phyloP scores from a whole-genome alignment of 2,113 vertebrate genomes.

The Cricetomys ansorgei region DNA sequence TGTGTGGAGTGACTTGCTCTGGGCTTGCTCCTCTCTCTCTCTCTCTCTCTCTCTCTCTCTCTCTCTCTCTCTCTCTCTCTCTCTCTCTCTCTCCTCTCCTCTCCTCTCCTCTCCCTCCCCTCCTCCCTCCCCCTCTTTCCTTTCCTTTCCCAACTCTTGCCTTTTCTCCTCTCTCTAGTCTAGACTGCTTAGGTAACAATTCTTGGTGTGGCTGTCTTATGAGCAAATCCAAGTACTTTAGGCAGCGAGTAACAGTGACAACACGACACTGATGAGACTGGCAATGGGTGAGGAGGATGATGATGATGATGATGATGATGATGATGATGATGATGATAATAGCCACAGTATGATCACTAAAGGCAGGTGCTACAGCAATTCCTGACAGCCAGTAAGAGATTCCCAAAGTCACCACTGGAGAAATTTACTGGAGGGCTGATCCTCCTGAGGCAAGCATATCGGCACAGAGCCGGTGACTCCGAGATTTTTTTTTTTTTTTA shows the following conservation, averaged over 20 bases:
- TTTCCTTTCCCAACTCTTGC: constrained; percentile 76
- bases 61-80: constrained; percentile 75
- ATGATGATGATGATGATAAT: neutral
- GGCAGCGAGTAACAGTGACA: constrained; percentile 86
- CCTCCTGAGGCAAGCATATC: constrained; percentile 58
- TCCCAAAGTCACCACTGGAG: constrained; percentile 78
- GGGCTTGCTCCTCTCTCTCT: constrained; percentile 83
- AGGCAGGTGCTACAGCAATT: constrained; percentile 77
- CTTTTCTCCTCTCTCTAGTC: constrained; percentile 79
- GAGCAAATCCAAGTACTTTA: constrained; percentile 89
- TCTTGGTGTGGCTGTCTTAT: constrained; percentile 91
- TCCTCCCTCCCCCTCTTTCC: constrained; percentile 25
- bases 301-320: neutral
- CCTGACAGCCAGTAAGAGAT: constrained; percentile 74
- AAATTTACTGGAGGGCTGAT: constrained; percentile 77
- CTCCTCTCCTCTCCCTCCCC: neutral
- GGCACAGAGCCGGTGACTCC: constrained; percentile 75
- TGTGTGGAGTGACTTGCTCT: constrained; percentile 89
- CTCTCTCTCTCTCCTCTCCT: constrained; percentile 83
- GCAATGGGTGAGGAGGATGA: neutral
- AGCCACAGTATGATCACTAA: constrained; percentile 67
- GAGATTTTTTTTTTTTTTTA: constrained; percentile 70
- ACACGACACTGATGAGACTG: constrained; percentile 64
- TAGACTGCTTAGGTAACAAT: constrained; percentile 90
- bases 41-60: constrained; percentile 63